phyloP scores from a whole-genome alignment of 2,113 vertebrate species.

The Catharus bicknelli region DNA sequence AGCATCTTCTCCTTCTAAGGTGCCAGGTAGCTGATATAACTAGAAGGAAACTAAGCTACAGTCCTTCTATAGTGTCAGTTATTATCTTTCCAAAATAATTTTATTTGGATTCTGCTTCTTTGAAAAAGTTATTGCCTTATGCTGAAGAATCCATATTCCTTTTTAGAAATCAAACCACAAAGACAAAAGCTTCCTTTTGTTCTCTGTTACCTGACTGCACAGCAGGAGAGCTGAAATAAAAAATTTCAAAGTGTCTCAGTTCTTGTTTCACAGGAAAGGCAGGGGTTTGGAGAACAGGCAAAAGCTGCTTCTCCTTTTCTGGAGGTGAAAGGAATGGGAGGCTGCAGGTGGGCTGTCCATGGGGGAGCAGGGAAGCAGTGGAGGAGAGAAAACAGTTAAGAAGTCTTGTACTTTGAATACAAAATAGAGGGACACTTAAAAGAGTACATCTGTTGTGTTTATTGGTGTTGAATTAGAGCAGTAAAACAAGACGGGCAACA shows the following conservation, averaged over 20 bases:
- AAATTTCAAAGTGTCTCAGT: not conserved
- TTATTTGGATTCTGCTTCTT: not conserved
- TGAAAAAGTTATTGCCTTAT: slow-evolving; percentile 7
- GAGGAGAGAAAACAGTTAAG: not conserved
- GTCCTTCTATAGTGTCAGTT: not conserved
- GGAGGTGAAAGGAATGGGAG: slow-evolving; percentile 5
- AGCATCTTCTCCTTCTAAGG: not conserved
- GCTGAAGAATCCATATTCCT: not conserved
- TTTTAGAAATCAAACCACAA: slow-evolving; percentile 23
- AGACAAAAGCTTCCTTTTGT: slow-evolving; percentile 42
- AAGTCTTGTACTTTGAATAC: not conserved
- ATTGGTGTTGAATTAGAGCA: not conserved
- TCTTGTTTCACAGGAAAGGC: not conserved
- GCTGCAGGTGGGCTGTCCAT: slow-evolving; percentile 19
- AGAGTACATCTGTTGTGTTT: not conserved
- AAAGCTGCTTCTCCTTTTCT: slow-evolving; percentile 7
- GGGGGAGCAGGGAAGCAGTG: not conserved
- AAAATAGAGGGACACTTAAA: not conserved
- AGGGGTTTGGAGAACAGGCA: not conserved
- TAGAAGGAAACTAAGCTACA: not conserved
- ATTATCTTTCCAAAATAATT: not conserved
- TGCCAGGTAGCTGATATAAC: not conserved
- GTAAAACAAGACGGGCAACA: not conserved
- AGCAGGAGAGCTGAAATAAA: slow-evolving; percentile 35
- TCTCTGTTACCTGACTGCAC: slow-evolving; percentile 9